Conservation (phyloP, 2,888 invertebrate genomes). For the Linnaemya vulpina region DNA sequence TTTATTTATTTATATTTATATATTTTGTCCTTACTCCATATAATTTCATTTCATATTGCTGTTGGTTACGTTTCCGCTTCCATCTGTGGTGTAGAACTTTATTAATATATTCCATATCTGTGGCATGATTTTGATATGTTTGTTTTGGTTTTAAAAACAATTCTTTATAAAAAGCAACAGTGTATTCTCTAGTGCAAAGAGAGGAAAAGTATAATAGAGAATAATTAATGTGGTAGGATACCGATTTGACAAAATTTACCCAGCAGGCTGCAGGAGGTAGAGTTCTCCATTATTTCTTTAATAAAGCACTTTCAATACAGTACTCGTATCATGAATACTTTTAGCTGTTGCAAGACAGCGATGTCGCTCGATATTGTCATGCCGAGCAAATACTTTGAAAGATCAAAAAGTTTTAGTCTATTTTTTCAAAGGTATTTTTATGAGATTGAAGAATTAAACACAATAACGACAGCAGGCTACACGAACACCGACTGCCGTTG, state of each 20-base stretch:
- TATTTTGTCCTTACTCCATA: neutral
- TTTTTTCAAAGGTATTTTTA: no score
- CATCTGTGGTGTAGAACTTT: neutral
- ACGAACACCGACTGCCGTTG: no score
- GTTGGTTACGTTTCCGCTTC: neutral
- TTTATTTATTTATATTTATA: no score
- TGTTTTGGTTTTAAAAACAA: neutral
- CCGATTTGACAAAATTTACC: neutral
- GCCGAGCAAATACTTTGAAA: no score
- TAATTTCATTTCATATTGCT: neutral
- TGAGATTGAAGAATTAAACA: no score
- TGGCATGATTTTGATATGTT: neutral
- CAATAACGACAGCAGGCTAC: no score
- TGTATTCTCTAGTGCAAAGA: neutral
- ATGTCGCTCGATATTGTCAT: no score
- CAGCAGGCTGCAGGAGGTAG: neutral
- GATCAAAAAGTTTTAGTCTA: no score
- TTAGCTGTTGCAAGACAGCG: no score
- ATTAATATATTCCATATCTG: neutral
- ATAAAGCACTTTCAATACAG: neutral
- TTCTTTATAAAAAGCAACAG: neutral
- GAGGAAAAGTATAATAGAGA: neutral
- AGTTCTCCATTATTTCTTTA: neutral
- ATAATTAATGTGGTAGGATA: neutral
- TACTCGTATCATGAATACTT: no score